Percentiles rank a stretch among this genome's conserved stretches.
Evolutionary conservation across 1,140 invertebrate genomes (phyloP).

Genomic region (Lysiphlebus fabarum): DNA sequence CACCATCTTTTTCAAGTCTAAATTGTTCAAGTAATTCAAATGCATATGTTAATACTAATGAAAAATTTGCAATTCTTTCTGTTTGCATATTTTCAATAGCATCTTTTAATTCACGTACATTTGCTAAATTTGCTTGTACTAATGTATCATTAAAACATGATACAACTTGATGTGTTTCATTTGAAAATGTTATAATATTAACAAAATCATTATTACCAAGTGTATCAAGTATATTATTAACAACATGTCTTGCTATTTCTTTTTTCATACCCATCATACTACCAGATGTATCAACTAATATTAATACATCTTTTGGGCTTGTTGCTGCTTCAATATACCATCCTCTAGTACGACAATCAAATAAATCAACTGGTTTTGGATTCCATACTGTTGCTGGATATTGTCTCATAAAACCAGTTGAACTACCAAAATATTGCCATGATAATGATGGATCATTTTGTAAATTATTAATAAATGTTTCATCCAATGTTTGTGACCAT

Average conservation of each 20-base stretch:
- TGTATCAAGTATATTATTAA: conserved; percentile 93
- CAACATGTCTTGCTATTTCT: conserved; percentile 91
- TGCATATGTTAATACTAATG: conserved; percentile 81
- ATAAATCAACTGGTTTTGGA: conserved; percentile 73
- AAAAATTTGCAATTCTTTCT: conserved; percentile 91
- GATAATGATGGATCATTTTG: conserved; percentile 82
- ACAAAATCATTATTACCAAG: conserved; percentile 98
- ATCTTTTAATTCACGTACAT: conserved; percentile 80
- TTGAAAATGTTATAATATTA: conserved; percentile 87
- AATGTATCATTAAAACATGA: conserved; percentile 84
- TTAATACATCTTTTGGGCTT: conserved; percentile 94
- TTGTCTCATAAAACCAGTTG: conserved; percentile 91
- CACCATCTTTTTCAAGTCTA: conserved; percentile 59
- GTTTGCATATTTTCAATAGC: conserved; percentile 75
- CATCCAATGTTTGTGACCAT: conserved; percentile 83
- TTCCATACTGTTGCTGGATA: conserved; percentile 82
- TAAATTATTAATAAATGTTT: conserved; percentile 84
- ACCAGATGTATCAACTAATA: conserved; percentile 91
- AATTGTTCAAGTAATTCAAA: conserved; percentile 79
- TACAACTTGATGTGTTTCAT: conserved; percentile 72
- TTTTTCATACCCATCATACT: conserved; percentile 94
- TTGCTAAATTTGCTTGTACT: conserved; percentile 87
- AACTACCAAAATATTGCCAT: conserved; percentile 97
- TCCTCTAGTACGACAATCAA: conserved; percentile 81
- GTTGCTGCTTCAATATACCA: conserved; percentile 98